Conservation (phyloP, 2,113 vertebrate genomes). For the Mugil cephalus region DNA sequence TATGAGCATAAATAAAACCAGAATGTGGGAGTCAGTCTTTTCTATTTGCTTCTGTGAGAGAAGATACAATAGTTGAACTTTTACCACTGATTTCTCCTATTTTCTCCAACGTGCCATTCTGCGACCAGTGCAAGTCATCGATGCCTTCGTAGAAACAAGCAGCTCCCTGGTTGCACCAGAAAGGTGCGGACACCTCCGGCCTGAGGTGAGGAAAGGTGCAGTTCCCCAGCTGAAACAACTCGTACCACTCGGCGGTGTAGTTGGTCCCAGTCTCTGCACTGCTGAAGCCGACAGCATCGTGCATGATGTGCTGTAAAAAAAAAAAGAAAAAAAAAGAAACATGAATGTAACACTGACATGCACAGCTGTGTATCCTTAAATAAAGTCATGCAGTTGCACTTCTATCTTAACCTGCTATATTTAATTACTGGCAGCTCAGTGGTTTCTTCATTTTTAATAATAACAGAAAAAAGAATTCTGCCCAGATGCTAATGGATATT, state of each 20-base stretch:
- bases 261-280: constrained; percentile 87
- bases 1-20: too few species aligned
- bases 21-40: neutral
- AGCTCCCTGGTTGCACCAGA: constrained; percentile 99
- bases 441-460: neutral
- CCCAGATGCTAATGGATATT: neutral
- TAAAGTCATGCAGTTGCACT: constrained; percentile 15
- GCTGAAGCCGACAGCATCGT: constrained; percentile 95
- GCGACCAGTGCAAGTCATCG: constrained; percentile 93
- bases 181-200: constrained; percentile 84
- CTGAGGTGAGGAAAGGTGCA: constrained; percentile 97
- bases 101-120: constrained; percentile 93
- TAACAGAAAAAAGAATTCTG: neutral
- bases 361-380: constrained; percentile 22
- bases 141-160: constrained; percentile 97
- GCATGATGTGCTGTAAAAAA: constrained; percentile 92
- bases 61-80: neutral
- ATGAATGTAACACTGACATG: too few species aligned
- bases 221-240: constrained; percentile 97
- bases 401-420: neutral
- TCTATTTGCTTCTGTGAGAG: neutral
- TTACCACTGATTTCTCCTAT: constrained; percentile 91
- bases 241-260: constrained; percentile 98
- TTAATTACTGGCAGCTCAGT: neutral
- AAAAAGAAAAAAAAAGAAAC: constrained; percentile 25